Evolutionary conservation across 2,113 vertebrate species (phyloP).

Genomic region (Eptesicus fuscus): DNA sequence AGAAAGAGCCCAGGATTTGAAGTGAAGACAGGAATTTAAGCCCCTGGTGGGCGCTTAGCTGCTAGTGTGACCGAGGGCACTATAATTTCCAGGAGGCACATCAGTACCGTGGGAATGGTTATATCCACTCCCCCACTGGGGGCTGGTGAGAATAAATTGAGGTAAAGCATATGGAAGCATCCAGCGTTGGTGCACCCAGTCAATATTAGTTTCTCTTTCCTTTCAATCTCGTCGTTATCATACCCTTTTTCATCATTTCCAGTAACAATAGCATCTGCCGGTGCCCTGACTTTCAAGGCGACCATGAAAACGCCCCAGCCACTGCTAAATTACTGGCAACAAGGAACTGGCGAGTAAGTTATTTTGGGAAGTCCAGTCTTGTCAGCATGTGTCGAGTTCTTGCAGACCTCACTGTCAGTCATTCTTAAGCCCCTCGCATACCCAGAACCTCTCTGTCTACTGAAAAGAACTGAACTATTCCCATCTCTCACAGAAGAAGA

Average conservation of each 20-base stretch:
- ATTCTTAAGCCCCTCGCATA: constrained; percentile 55
- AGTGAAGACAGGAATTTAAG: neutral
- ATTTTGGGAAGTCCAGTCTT: constrained; percentile 67
- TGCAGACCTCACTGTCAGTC: constrained; percentile 58
- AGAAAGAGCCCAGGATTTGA: neutral
- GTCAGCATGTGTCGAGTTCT: constrained; percentile 57
- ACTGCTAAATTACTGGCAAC: constrained; percentile 42
- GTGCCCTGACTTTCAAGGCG: neutral
- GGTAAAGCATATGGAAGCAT: neutral
- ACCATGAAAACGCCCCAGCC: constrained; percentile 28
- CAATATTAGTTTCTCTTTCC: neutral
- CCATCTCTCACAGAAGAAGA: constrained; percentile 58
- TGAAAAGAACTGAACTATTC: constrained; percentile 63
- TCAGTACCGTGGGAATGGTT: neutral
- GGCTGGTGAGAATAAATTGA: neutral
- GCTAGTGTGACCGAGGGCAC: neutral
- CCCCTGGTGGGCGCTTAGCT: neutral
- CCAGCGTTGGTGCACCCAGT: neutral
- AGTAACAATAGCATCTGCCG: neutral
- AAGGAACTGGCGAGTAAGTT: constrained; percentile 52
- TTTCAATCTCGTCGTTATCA: neutral
- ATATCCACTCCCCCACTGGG: neutral
- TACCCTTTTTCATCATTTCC: neutral
- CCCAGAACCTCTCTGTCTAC: constrained; percentile 59
- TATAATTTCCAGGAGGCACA: neutral